Percentiles rank a stretch among this genome's conserved stretches.
Conservation (phyloP, 2,888 invertebrate genomes). For the Herminia tarsipennalis region DNA sequence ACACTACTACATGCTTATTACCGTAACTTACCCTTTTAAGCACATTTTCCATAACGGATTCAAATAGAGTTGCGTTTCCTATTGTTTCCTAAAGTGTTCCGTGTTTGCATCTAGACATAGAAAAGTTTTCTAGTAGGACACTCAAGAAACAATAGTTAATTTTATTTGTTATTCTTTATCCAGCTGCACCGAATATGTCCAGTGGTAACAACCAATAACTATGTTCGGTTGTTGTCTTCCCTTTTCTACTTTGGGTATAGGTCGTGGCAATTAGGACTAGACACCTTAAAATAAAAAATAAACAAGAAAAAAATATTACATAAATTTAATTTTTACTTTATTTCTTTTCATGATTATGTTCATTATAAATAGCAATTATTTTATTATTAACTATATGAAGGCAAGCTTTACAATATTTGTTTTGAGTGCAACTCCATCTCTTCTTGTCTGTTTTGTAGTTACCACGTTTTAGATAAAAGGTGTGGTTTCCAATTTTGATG, state of each 20-base stretch:
- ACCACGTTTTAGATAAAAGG: slow-evolving; percentile 66
- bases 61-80: too few relatives aligned
- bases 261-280: background rate
- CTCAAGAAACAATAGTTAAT: too few relatives aligned
- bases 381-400: slow-evolving; percentile 63
- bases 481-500: slow-evolving; percentile 64
- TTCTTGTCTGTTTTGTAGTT: slow-evolving; percentile 51
- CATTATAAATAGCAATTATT: slow-evolving; percentile 66
- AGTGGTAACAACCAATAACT: too few relatives aligned
- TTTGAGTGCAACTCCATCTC: slow-evolving; percentile 67
- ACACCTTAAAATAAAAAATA: background rate
- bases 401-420: slow-evolving; percentile 68
- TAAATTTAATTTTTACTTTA: slow-evolving; percentile 26
- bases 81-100: too few relatives aligned
- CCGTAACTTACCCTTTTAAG: too few relatives aligned
- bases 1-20: too few relatives aligned
- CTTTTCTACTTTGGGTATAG: background rate
- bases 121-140: too few relatives aligned
- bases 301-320: background rate
- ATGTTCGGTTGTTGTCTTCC: too few relatives aligned
- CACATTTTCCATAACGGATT: too few relatives aligned
- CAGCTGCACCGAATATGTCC: too few relatives aligned
- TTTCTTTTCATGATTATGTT: slow-evolving; percentile 71
- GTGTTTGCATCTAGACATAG: too few relatives aligned
- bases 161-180: too few relatives aligned